Percentiles rank a stretch among this genome's conserved stretches.
Evolutionary conservation across 2,797 vertebrate genomes (phyloP).

Genomic region (Pelochelys cantorii): DNA sequence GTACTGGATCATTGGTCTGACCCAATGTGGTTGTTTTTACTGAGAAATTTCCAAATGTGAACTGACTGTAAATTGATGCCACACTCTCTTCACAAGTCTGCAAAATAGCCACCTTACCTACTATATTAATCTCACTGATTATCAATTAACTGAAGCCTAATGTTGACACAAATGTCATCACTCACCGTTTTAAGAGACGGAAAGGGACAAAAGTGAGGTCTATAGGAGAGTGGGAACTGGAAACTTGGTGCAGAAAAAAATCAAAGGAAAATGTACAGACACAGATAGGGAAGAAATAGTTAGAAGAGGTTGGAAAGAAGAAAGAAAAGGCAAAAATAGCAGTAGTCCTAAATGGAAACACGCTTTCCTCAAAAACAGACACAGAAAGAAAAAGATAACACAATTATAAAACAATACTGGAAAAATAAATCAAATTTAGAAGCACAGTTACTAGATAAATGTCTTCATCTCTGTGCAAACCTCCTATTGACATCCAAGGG

Average conservation of each 20-base stretch:
- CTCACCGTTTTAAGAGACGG: neutral
- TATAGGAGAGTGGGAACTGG: neutral
- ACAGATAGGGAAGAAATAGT: neutral
- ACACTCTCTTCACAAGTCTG: neutral
- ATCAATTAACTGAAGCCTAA: neutral
- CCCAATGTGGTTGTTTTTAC: neutral
- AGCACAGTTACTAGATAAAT: neutral
- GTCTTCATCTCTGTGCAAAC: neutral
- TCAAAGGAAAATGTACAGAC: neutral
- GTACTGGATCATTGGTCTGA: neutral
- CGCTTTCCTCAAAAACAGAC: neutral
- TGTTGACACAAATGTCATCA: neutral
- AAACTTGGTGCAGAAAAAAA: neutral
- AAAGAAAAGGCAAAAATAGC: neutral
- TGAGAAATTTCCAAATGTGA: neutral
- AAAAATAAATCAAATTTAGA: conserved; percentile 45
- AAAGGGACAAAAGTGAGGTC: neutral
- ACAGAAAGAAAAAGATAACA: neutral
- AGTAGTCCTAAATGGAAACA: neutral
- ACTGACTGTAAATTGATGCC: neutral
- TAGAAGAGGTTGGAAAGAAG: neutral
- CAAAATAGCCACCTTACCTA: neutral
- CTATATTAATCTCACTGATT: neutral
- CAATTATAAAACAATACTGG: neutral
- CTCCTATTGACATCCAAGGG: neutral